Conservation (phyloP, 2,888 invertebrate genomes). For the Philonicus albiceps region DNA sequence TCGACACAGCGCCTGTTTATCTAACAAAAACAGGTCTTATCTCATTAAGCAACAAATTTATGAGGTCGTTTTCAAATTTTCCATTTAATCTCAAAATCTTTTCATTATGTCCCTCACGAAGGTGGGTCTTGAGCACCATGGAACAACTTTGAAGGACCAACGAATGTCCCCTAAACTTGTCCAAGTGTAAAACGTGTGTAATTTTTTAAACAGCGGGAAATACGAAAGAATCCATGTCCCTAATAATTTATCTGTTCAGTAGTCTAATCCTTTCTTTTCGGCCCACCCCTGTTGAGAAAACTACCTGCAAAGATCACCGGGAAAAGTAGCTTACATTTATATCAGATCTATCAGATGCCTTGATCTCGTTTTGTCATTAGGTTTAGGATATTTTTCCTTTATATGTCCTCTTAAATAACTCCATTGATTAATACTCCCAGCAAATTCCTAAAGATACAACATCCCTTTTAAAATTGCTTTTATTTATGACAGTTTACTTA, state of each 20-base stretch:
- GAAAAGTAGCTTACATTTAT: constrained; percentile 20
- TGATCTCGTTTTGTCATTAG: constrained; percentile 31
- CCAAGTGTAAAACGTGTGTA: not conserved
- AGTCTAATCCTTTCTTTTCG: constrained; percentile 13
- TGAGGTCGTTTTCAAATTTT: constrained; percentile 24
- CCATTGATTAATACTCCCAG: not conserved
- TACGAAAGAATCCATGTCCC: constrained; percentile 9
- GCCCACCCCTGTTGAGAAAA: constrained; percentile 24
- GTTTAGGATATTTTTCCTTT: not conserved
- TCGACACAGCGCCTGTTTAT: not conserved
- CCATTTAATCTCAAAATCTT: not conserved
- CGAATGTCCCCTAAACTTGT: not conserved
- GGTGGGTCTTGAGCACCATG: not conserved
- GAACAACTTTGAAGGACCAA: not conserved
- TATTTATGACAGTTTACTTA: not conserved
- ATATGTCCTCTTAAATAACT: not conserved
- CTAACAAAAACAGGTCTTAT: constrained; percentile 26
- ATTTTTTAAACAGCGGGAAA: constrained; percentile 37
- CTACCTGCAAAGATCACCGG: constrained; percentile 23
- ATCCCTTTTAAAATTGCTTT: not conserved
- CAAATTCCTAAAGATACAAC: not conserved
- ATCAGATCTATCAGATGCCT: not conserved
- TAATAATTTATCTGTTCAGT: constrained; percentile 30
- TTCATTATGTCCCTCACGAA: not conserved
- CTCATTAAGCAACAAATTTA: constrained; percentile 30